Percentiles rank a stretch among this genome's conserved stretches.
Evolutionary conservation across 1,140 invertebrate species (phyloP).

Genomic region (Lepidostoma basale): DNA sequence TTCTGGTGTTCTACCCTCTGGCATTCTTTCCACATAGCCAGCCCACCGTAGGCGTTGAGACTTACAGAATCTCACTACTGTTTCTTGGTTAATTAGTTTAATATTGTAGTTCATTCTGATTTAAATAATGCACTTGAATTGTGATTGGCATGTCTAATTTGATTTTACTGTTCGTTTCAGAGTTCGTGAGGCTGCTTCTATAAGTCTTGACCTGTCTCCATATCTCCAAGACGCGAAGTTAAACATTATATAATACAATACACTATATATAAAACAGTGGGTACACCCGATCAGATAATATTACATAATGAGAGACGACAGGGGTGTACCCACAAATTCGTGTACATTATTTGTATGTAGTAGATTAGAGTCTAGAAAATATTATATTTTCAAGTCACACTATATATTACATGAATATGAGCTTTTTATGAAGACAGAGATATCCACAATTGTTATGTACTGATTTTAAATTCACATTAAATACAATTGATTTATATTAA

Average conservation of each 20-base stretch:
- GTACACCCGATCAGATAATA: background rate
- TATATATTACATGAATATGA: conserved; percentile 10
- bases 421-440: conserved; percentile 33
- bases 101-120: too few relatives aligned
- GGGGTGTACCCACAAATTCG: too few relatives aligned
- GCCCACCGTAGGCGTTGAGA: too few relatives aligned
- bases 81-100: too few relatives aligned
- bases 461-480: too few relatives aligned
- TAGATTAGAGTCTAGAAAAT: conserved; percentile 27
- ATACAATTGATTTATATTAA: too few relatives aligned
- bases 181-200: conserved; percentile 68
- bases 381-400: conserved; percentile 20
- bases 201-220: conserved; percentile 47
- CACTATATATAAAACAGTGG: background rate
- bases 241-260: background rate
- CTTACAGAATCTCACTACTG: too few relatives aligned
- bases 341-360: conserved; percentile 31
- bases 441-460: background rate
- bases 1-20: too few relatives aligned
- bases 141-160: too few relatives aligned
- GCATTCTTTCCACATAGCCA: too few relatives aligned
- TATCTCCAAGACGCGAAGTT: background rate
- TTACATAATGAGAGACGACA: background rate
- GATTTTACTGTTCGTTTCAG: conserved; percentile 63
- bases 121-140: too few relatives aligned